Conservation (phyloP, 2,888 invertebrate species). For the Ischnus inquisitorius region DNA sequence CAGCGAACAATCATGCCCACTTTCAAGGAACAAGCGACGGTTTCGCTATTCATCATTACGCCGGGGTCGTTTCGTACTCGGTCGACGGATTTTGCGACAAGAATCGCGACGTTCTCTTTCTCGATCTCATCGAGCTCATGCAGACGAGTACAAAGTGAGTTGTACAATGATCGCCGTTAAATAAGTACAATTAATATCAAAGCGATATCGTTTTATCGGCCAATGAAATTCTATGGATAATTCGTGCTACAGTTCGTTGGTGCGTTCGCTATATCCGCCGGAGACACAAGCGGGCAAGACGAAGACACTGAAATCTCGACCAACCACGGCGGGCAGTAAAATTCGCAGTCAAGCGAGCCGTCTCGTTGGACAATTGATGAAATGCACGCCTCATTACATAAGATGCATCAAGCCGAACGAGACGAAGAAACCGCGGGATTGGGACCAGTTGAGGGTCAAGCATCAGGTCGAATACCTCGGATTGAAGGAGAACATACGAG, state of each 20-base stretch:
- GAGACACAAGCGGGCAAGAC: slow-evolving; percentile 83
- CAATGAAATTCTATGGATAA: background rate
- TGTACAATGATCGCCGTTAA: background rate
- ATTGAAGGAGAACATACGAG: slow-evolving; percentile 89
- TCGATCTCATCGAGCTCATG: slow-evolving; percentile 89
- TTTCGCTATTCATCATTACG: slow-evolving; percentile 89
- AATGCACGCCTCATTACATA: slow-evolving; percentile 90
- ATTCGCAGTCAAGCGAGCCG: slow-evolving; percentile 89
- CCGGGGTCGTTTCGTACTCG: slow-evolving; percentile 89
- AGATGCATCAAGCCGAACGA: slow-evolving; percentile 91
- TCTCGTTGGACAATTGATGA: slow-evolving; percentile 89
- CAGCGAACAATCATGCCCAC: slow-evolving; percentile 87
- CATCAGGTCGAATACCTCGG: slow-evolving; percentile 90
- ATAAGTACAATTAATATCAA: background rate
- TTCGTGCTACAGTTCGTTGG: slow-evolving; percentile 86
- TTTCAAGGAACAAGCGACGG: slow-evolving; percentile 87
- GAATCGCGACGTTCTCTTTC: slow-evolving; percentile 89
- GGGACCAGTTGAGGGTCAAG: slow-evolving; percentile 88
- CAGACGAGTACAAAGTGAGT: slow-evolving; percentile 88
- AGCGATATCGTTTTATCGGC: background rate
- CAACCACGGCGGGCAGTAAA: slow-evolving; percentile 89
- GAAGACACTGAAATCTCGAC: slow-evolving; percentile 86
- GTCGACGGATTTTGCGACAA: slow-evolving; percentile 90
- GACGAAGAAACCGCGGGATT: slow-evolving; percentile 89
- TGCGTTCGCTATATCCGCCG: slow-evolving; percentile 88